A percentile compares a stretch with the other conserved stretches of the same genome.
These are phyloP conservation scores for Prionailurus viverrinus DNA, from an alignment of 2,113 vertebrate species.

Conservation along the genomic window DNA sequence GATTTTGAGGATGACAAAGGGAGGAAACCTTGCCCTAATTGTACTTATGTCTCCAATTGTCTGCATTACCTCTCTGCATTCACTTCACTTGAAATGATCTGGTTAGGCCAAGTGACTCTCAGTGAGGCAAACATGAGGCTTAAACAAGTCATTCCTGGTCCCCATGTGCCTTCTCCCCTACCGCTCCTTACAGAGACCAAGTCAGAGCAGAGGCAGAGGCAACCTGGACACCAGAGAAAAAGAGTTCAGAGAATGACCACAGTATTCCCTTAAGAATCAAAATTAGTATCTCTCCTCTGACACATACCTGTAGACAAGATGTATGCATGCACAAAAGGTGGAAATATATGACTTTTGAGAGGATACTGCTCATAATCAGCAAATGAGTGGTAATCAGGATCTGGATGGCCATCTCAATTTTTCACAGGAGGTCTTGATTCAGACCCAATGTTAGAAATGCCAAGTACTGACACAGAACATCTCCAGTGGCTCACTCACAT, in stretches of 20 bases:
- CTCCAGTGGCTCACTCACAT: not conserved
- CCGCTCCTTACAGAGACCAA: not conserved
- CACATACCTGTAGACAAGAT: not conserved
- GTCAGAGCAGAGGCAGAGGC: not conserved
- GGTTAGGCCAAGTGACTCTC: not conserved
- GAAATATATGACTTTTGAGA: not conserved
- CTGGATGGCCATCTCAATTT: not conserved
- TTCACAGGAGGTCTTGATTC: constrained; percentile 44
- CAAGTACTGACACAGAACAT: not conserved
- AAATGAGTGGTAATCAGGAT: not conserved
- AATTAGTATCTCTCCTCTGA: not conserved
- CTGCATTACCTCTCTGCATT: not conserved
- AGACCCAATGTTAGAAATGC: not conserved
- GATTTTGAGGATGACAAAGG: not conserved
- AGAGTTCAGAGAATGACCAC: not conserved
- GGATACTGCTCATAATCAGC: not conserved
- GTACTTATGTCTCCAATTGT: not conserved
- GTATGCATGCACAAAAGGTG: not conserved
- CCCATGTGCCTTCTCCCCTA: not conserved
- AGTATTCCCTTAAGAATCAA: not conserved
- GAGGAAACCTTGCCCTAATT: not conserved
- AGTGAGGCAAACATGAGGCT: not conserved
- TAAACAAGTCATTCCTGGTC: not conserved
- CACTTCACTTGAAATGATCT: not conserved
- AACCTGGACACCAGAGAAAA: not conserved